Evolutionary conservation across 92 coral and sea anemone genomes (phyloP).

Genomic region (Pocillopora grandis): DNA sequence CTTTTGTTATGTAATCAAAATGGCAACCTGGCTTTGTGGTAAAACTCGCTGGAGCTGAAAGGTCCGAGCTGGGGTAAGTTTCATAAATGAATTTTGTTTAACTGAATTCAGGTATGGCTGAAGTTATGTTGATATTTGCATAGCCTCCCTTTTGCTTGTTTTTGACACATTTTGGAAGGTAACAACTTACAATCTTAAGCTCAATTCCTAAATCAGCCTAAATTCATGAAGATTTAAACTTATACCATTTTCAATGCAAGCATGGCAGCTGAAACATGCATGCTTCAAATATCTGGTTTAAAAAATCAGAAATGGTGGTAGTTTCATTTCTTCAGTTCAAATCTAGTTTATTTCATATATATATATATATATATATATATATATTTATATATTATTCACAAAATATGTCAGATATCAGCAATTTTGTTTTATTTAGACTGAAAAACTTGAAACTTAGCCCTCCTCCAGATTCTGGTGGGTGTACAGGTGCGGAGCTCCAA

Average conservation of each 20-base stretch:
- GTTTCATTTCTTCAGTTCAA: slow-evolving; percentile 1
- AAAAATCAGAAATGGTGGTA: slow-evolving; percentile 3
- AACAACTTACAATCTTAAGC: neutral
- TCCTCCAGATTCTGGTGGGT: slow-evolving; percentile 24
- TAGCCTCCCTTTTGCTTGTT: slow-evolving; percentile 16
- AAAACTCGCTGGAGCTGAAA: too few relatives aligned
- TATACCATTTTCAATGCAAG: slow-evolving; percentile 3
- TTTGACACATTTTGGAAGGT: slow-evolving; percentile 24
- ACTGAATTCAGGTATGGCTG: too few relatives aligned
- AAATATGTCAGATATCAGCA: neutral
- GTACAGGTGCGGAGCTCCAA: neutral
- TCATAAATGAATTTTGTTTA: too few relatives aligned
- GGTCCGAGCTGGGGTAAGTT: too few relatives aligned
- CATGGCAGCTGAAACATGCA: slow-evolving; percentile 2
- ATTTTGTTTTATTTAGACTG: neutral
- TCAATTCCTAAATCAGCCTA: neutral
- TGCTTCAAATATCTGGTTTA: slow-evolving; percentile 2
- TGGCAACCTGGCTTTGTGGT: too few relatives aligned
- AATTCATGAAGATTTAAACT: neutral
- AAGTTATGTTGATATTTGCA: neutral
- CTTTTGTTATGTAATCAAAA: too few relatives aligned
- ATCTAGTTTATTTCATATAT: neutral
- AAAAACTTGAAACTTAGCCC: neutral
- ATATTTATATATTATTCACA: neutral
- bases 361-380: too few relatives aligned